These are phyloP conservation scores for Bombus huntii DNA, from an alignment of 1,140 invertebrate genomes.

Conservation along the genomic window DNA sequence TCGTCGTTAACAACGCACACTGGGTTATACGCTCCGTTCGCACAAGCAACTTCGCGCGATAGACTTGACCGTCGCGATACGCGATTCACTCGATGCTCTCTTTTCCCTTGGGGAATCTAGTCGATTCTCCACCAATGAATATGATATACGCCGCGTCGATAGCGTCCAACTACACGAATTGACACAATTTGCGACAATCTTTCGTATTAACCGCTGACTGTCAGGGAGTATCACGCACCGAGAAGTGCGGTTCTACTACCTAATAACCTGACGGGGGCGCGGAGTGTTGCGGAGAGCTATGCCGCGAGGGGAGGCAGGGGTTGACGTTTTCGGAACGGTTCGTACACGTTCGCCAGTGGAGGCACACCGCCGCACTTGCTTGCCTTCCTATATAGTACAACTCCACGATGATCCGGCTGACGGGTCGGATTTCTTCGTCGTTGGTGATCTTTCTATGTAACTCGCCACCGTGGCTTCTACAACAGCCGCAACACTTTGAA, in stretches of 20 bases:
- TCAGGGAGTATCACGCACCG: constrained; percentile 43
- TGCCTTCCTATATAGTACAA: constrained; percentile 52
- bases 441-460: constrained; percentile 7
- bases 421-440: constrained; percentile 47
- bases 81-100: constrained; percentile 27
- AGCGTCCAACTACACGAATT: constrained; percentile 24
- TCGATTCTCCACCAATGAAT: constrained; percentile 2
- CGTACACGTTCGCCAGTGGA: constrained; percentile 65
- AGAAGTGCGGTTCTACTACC: constrained; percentile 61
- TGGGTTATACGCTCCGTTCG: constrained; percentile 17
- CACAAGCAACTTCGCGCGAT: constrained; percentile 33
- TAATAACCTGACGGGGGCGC: constrained; percentile 63
- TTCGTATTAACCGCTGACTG: constrained; percentile 39
- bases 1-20: constrained; percentile 35
- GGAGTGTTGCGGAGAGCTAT: constrained; percentile 48
- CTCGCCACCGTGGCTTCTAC: background rate
- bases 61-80: constrained; percentile 17
- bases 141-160: constrained; percentile 19
- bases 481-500: background rate
- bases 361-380: constrained; percentile 54
- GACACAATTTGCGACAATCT: constrained; percentile 41
- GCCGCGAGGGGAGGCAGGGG: constrained; percentile 52
- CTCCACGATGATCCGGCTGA: constrained; percentile 46
- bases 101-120: background rate
- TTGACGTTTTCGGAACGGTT: constrained; percentile 73